Base-by-base conservation (phyloP, 2,888 invertebrate genomes). In the Eupelmus urozonus region DNA sequence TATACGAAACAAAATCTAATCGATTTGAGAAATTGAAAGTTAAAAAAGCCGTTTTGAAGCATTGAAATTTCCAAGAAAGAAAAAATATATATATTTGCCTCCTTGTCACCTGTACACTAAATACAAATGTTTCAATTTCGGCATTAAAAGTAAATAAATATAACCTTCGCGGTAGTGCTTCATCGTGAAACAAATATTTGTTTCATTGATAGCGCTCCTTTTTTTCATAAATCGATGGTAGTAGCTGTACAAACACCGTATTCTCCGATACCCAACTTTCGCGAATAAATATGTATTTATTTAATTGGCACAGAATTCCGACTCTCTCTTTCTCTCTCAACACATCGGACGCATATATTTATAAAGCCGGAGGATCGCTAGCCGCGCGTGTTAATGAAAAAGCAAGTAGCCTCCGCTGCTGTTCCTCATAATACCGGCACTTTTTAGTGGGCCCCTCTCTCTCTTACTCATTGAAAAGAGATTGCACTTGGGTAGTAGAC, bases 401-500 rank as follows among this genome's bases (percentile, higher is more conserved):
- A 65, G 13, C 51, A 76, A 59, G 49, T 40, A 70, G 23, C 62
- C 51, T 45, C 20, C n/a, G 27, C 25, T 23, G 29, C 29, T n/a
- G 27, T 23, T 29, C 18, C 63, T 29, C 20, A 53, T 62, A 67
- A 67, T 75, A 66, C 13, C 4, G 34, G 57, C 34, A 59, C 66
- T 59, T 65, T 73, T 57, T 59, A 29, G 0, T 23, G 25, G 25
- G 13, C 9, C 40, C 13, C 2, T 29, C 65, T 53, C 59, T 42
- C 53, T 57, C 65, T 63, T 60, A 51, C 75, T 63, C 75, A 71
- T 53, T 59, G 71, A 62, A 67, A 75, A 67, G 66, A 75, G 70
- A 75, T 79, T 75, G 78, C 76, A 74, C 79, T 73, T 80, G 25
- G 77, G 53, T 18, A 2, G 73, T 27, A 29, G 45, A 53, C 29